phyloP scores from a whole-genome alignment of 2,797 vertebrate species.

The Galagoides demidoff region DNA sequence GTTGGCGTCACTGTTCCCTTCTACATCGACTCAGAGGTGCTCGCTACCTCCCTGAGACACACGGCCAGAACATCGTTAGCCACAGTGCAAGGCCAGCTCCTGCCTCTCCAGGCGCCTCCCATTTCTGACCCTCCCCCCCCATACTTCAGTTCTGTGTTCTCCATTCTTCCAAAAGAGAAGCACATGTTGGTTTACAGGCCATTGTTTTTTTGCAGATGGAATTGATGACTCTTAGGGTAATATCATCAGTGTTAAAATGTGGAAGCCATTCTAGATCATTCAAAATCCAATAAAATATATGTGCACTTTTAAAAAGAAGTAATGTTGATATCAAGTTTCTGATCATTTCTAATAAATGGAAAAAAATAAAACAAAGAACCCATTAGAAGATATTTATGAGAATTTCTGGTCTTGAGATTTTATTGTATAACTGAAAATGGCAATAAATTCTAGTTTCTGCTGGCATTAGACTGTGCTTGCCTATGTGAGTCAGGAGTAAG shows the following conservation, averaged over 20 bases:
- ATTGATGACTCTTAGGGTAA: background rate
- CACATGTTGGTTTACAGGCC: background rate
- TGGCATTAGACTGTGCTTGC: background rate
- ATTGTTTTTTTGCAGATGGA: background rate
- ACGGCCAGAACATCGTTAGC: no score
- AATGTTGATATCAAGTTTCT: background rate
- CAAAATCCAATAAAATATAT: background rate
- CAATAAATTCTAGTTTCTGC: background rate
- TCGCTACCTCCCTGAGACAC: background rate
- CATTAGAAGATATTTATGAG: constrained; percentile 41
- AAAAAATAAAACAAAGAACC: background rate
- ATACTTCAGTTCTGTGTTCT: background rate
- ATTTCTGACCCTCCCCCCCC: background rate
- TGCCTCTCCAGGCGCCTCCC: background rate
- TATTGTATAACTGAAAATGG: background rate
- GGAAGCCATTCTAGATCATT: background rate
- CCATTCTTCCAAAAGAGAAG: background rate
- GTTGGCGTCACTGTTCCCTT: accelerated
- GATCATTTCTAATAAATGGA: background rate
- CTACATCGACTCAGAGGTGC: accelerated
- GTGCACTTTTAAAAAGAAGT: background rate
- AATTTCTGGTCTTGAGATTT: background rate
- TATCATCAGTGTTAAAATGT: background rate
- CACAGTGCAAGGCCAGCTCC: background rate
- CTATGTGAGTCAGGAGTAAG: background rate